Evolutionary conservation across 2,888 invertebrate species (phyloP).

Genomic region (Mimachlamys varia): DNA sequence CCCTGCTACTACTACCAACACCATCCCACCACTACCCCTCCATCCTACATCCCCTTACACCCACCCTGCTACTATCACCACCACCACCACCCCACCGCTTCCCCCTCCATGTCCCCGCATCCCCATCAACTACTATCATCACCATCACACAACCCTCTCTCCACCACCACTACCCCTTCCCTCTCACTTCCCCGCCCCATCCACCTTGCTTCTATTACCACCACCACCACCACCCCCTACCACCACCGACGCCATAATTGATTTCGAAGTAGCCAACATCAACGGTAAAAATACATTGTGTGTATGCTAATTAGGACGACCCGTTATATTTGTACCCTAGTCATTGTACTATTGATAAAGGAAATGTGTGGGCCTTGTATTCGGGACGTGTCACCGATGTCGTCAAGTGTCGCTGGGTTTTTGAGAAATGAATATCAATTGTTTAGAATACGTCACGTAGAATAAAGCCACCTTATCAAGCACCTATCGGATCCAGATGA

Average conservation of each 20-base stretch:
- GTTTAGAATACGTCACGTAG: not conserved
- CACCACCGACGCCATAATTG: not conserved
- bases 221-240: too few relatives aligned
- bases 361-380: not conserved
- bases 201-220: too few relatives aligned
- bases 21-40: too few relatives aligned
- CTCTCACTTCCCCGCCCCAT: too few relatives aligned
- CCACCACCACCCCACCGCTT: too few relatives aligned
- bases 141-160: too few relatives aligned
- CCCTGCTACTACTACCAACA: too few relatives aligned
- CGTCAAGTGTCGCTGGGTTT: conserved; percentile 19
- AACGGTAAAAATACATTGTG: not conserved
- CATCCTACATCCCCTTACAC: too few relatives aligned
- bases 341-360: not conserved
- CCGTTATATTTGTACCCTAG: not conserved
- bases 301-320: not conserved
- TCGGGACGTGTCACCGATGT: not conserved
- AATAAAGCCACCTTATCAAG: not conserved
- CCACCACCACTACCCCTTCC: too few relatives aligned
- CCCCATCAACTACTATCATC: too few relatives aligned
- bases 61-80: too few relatives aligned
- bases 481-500: conserved; percentile 15
- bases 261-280: not conserved
- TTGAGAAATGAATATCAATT: not conserved
- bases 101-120: too few relatives aligned